Evolutionary conservation across 1,140 invertebrate species (phyloP).

Genomic region (Achroia grisella): DNA sequence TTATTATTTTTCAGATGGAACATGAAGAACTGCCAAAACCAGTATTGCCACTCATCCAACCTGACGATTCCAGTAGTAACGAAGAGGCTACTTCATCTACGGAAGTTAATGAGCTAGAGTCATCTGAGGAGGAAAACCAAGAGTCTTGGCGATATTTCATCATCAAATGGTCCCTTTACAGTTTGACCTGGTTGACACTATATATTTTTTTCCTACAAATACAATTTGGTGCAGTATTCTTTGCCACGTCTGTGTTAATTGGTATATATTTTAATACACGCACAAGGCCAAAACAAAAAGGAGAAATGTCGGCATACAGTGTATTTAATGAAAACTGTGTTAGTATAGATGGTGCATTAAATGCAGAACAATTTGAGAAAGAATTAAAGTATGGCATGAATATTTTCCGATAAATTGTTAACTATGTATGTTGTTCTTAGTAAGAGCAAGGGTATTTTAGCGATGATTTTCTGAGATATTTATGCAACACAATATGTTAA

Average conservation of each 20-base stretch:
- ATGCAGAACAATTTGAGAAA: conserved; percentile 95
- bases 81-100: conserved; percentile 24
- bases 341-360: conserved; percentile 93
- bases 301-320: conserved; percentile 95
- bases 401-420: conserved; percentile 1
- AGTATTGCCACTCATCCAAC: conserved; percentile 10
- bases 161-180: conserved; percentile 44
- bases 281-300: conserved; percentile 78
- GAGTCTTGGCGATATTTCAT: conserved; percentile 49
- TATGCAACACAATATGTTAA: too few species aligned
- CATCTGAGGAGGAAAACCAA: conserved; percentile 29
- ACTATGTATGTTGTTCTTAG: neutral
- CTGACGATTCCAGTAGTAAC: neutral
- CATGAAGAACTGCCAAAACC: conserved; percentile 26
- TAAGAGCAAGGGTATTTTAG: too few species aligned
- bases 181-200: conserved; percentile 49
- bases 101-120: conserved; percentile 43
- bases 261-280: conserved; percentile 91
- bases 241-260: conserved; percentile 85
- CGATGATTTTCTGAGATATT: too few species aligned
- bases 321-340: conserved; percentile 97
- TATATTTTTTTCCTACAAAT: conserved; percentile 75
- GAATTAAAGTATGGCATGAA: conserved; percentile 82
- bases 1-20: conserved; percentile 28
- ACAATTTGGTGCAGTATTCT: conserved; percentile 93